These are phyloP conservation scores for Seira musarum DNA, from an alignment of 2,888 invertebrate species.

Conservation along the genomic window DNA sequence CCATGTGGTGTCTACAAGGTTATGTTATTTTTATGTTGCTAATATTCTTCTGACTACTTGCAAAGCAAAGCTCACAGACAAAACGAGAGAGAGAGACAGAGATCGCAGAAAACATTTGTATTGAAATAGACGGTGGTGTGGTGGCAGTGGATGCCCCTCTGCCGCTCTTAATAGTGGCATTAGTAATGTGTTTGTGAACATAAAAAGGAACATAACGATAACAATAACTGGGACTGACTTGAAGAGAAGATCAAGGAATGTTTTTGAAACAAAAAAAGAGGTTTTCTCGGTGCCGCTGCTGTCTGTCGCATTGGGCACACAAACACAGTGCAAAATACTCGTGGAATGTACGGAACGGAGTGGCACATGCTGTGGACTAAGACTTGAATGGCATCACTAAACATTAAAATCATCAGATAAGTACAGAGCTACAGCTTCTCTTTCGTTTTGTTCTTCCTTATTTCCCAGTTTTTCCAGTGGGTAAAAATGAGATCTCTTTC, in stretches of 20 bases:
- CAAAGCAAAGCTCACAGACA: neutral
- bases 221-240: slow-evolving; percentile 58
- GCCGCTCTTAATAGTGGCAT: slow-evolving; percentile 43
- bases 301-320: neutral
- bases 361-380: neutral
- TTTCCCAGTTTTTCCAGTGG: too few species aligned
- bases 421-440: slow-evolving; percentile 14
- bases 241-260: slow-evolving; percentile 47
- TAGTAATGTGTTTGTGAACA: slow-evolving; percentile 59
- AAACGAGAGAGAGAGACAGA: too few species aligned
- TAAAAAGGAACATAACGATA: slow-evolving; percentile 59
- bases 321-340: slow-evolving; percentile 8
- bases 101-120: neutral
- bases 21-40: slow-evolving; percentile 41
- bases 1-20: slow-evolving; percentile 32
- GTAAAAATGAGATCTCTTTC: too few species aligned
- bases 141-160: slow-evolving; percentile 40
- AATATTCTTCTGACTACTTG: slow-evolving; percentile 31
- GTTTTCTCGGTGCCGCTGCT: neutral
- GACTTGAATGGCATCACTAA: slow-evolving; percentile 43
- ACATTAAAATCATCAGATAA: slow-evolving; percentile 58
- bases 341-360: too few species aligned
- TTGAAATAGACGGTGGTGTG: slow-evolving; percentile 31
- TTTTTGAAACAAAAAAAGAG: slow-evolving; percentile 13
- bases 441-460: neutral